These are phyloP conservation scores for Muntiacus muntjak DNA, from an alignment of 2,113 vertebrate species.

Conservation along the genomic window DNA sequence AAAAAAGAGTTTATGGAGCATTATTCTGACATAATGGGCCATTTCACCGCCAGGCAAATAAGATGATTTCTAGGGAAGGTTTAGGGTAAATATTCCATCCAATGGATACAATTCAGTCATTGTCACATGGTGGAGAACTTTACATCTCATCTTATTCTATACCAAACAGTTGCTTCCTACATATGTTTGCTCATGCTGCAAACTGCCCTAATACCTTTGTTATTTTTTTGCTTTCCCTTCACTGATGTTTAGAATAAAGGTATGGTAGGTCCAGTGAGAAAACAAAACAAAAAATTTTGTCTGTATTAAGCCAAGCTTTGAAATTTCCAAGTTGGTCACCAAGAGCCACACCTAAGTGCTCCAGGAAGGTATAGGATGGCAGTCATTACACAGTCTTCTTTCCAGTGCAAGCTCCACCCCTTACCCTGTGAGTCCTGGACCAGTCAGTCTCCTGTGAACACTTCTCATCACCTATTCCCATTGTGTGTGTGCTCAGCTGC, in stretches of 20 bases:
- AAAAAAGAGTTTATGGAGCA: background rate
- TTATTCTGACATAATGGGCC: background rate
- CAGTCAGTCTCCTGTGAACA: background rate
- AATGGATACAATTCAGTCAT: background rate
- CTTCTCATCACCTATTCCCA: background rate
- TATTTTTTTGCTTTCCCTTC: conserved; percentile 28
- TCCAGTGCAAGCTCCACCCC: background rate
- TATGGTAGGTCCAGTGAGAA: conserved; percentile 18
- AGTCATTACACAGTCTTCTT: background rate
- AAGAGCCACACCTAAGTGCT: background rate
- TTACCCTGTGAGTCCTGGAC: background rate
- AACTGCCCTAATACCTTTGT: conserved; percentile 33
- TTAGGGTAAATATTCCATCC: background rate
- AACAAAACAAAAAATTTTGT: conserved; percentile 2
- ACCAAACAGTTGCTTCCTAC: background rate
- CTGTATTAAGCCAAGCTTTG: conserved; percentile 59
- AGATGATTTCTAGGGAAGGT: background rate
- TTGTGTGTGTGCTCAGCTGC: background rate
- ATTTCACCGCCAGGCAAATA: background rate
- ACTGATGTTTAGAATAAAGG: conserved; percentile 40
- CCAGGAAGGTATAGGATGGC: background rate
- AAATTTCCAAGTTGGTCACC: conserved; percentile 6
- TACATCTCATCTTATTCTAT: background rate
- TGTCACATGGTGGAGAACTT: background rate
- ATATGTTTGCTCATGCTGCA: background rate